phyloP scores from a whole-genome alignment of 2,113 vertebrate genomes.

The Myrmecobius fasciatus region DNA sequence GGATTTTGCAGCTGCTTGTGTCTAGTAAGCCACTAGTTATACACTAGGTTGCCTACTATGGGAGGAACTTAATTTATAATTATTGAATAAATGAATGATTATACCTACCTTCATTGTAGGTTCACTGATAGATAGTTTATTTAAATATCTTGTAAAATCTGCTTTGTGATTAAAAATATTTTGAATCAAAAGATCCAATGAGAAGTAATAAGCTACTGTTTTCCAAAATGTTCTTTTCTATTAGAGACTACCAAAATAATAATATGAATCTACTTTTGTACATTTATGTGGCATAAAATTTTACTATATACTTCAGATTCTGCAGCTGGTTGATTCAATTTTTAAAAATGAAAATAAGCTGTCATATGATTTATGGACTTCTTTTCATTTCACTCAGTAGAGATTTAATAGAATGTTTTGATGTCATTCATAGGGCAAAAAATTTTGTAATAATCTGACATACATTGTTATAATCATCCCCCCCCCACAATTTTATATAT shows the following conservation, averaged over 20 bases:
- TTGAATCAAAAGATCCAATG: background rate
- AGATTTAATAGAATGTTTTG: background rate
- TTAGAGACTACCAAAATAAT: conserved; percentile 4
- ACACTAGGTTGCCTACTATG: background rate
- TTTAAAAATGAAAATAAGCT: background rate
- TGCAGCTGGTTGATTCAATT: background rate
- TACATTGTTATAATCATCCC: background rate
- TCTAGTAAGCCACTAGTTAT: background rate
- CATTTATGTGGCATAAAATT: background rate
- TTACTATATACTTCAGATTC: conserved; percentile 21
- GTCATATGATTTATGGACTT: background rate
- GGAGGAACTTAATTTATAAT: background rate
- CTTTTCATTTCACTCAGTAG: background rate
- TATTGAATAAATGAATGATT: too few species aligned
- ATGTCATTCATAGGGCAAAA: conserved; percentile 1
- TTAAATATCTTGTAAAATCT: background rate
- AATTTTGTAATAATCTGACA: conserved; percentile 26
- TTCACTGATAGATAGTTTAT: too few species aligned
- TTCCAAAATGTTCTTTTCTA: conserved; percentile 33
- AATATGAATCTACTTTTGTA: background rate
- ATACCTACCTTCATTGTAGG: too few species aligned
- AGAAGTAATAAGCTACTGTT: background rate
- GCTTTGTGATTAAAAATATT: background rate
- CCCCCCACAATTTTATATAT: background rate
- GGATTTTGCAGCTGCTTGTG: background rate